Evolutionary conservation across 2,113 vertebrate genomes (phyloP), one percentile per base, ranked within the genome.

Genomic region (Zootoca vivipara): DNA sequence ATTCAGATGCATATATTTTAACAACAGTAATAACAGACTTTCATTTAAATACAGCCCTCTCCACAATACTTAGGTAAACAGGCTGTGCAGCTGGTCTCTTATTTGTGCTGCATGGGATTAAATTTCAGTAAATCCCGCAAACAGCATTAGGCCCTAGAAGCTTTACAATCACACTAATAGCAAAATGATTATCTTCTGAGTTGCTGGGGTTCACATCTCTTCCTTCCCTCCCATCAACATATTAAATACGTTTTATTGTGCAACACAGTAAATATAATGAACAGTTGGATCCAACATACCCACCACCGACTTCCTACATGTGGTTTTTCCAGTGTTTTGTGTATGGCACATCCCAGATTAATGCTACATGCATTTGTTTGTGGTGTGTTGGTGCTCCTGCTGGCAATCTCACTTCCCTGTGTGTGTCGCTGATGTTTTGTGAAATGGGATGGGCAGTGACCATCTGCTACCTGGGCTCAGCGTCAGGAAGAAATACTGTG

Each of bases 51-150:
- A 0, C 0, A 1, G 20, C 42, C 0, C 0, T 62, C 58, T 1
- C 3, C 2, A 30, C 40, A 26, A 3, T 22, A 87, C 89, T 89
- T 81, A 42, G 69, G 1, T 0, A 89, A 85, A 4, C 4, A 0
- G 1, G 0, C 7, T 24, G 33, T 33, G 69, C 77, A 69, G 62
- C 83, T 74, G 26, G 62, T 58, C 30, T 67, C 52, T 67, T 77
- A 35, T 81, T 46, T 78, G 62, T 15, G 1, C 5, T 72, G 64
- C 1, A 12, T 0, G 7, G 35, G 35, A 82, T 85, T 92, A 84
- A 10, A 65, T 80, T 85, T 87, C 75, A 72, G 22, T 88, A 83
- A 90, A 52, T 85, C 85, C n/a, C 35, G 83, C 22, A 82, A 89
- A 83, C 16, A 65, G 2, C 64, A 24, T 78, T 92, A 62, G 5